These are phyloP conservation scores for Chionomys nivalis DNA, from an alignment of 2,113 vertebrate species.

Conservation along the genomic window DNA sequence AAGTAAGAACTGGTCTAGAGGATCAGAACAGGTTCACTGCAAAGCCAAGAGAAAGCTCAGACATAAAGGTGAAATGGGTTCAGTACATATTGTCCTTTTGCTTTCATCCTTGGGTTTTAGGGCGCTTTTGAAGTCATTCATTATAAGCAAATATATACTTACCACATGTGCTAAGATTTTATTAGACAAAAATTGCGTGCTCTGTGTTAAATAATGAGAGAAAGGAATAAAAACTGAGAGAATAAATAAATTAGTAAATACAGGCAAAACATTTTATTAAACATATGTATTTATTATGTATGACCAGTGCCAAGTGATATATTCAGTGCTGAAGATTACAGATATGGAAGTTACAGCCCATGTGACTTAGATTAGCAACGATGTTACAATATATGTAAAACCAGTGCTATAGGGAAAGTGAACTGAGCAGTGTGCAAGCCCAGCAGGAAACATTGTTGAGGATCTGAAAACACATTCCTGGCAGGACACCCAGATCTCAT, in stretches of 20 bases:
- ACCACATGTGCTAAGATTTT: constrained; percentile 2
- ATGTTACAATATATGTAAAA: background rate
- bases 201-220: constrained; percentile 20
- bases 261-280: constrained; percentile 11
- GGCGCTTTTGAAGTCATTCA: background rate
- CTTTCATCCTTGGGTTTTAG: background rate
- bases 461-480: background rate
- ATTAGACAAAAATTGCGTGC: constrained; percentile 17
- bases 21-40: background rate
- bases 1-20: constrained; percentile 35
- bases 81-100: background rate
- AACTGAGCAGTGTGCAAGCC: background rate
- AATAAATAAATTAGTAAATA: constrained; percentile 29
- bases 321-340: background rate
- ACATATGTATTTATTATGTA: background rate
- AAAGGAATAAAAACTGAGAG: background rate
- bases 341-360: background rate
- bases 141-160: constrained; percentile 56
- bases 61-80: background rate
- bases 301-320: background rate
- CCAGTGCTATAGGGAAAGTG: background rate
- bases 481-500: background rate
- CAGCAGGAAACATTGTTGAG: background rate
- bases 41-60: constrained; percentile 7
- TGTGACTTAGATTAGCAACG: constrained; percentile 21